Percentiles rank a stretch among this genome's conserved stretches.
These are phyloP conservation scores for Mellivora capensis DNA, from an alignment of 2,113 vertebrate species.

Conservation along the genomic window DNA sequence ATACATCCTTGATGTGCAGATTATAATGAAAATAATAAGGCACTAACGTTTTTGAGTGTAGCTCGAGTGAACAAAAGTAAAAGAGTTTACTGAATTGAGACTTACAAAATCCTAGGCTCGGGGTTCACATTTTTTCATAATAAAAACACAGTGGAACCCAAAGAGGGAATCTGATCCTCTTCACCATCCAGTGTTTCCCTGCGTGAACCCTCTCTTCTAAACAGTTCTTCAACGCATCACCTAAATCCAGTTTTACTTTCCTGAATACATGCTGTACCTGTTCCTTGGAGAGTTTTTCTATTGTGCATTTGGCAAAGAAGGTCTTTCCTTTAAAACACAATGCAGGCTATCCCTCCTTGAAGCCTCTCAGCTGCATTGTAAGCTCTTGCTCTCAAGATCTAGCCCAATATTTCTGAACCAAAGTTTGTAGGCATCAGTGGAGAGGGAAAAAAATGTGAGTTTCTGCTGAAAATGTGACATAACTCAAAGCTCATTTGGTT, in stretches of 20 bases:
- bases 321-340: neutral
- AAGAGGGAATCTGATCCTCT: neutral
- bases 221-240: neutral
- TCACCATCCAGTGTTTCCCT: neutral
- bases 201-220: neutral
- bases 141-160: neutral
- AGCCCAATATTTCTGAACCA: neutral
- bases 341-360: neutral
- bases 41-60: neutral
- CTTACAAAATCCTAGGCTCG: neutral
- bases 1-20: neutral
- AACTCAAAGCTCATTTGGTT: neutral
- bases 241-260: neutral
- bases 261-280: neutral
- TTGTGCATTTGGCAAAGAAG: neutral
- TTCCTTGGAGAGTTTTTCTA: neutral
- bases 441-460: neutral
- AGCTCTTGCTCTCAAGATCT: neutral
- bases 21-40: neutral
- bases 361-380: neutral
- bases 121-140: slow-evolving; percentile 5
- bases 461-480: neutral
- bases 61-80: neutral
- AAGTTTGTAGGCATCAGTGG: neutral
- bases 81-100: neutral